Base-by-base conservation (phyloP, 2,888 invertebrate genomes). In the Tineola bisselliella region DNA sequence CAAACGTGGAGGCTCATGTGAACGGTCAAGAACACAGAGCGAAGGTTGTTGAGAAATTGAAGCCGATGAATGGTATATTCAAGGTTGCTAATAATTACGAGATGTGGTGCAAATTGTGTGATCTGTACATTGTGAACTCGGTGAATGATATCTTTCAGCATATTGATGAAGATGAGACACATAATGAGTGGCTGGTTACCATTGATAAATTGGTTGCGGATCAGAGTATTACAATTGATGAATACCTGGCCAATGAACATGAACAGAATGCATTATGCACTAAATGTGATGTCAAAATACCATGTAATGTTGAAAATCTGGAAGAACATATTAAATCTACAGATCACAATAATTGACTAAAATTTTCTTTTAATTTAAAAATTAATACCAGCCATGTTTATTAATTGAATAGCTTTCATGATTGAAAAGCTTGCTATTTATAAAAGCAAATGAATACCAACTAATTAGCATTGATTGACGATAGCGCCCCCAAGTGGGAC, bases 51-150 rank as follows among this genome's bases (percentile, higher is more conserved):
- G 73, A 75, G n/a, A 73, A 68, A 2, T 63, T 80, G 8, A 77
- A 76, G 66, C 76, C 78, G 0, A 62, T 74, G 0, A 77, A 79
- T 44, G 79, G 75, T 5, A 73, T 80, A 62, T 79, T 79, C 63
- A 62, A 69, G 13, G 70, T 71, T 0, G 72, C 70, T 0, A 72
- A 74, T 19, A 67, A 69, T 31, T 72, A 75, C 31, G 73, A 76
- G 60, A 69, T 76, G 2, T 79, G 77, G 76, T 79, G 79, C 66
- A 79, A 79, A 69, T 65, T 79, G 0, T 80, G 79, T 62, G 69
- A 79, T 61, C 65, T 61, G 0, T 76, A 72, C 62, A 67, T 79
- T 33, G 72, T 74, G 0, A 77, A 77, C 59, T 71, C 71, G 1
- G 69, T 74, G 0, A 65, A 63, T 44, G 67, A 66, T 11, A 66